phyloP scores from a whole-genome alignment of 2,888 invertebrate genomes.

The Agriotes lineatus region DNA sequence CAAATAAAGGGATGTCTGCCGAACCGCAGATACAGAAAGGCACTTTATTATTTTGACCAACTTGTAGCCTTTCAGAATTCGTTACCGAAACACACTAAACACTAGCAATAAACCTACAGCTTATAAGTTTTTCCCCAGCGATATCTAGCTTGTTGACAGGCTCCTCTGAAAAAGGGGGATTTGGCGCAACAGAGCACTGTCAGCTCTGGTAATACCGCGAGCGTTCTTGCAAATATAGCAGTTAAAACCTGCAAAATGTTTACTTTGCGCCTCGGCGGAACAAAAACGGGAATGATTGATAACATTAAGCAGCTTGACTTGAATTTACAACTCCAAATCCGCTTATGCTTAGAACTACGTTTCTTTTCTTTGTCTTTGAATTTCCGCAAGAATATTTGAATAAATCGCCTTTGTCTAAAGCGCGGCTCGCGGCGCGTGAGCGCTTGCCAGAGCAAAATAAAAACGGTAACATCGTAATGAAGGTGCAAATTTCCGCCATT shows the following conservation, averaged over 20 bases:
- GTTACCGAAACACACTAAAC: too few species aligned
- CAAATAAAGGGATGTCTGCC: too few species aligned
- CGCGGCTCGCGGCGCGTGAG: too few species aligned
- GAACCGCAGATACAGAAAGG: too few species aligned
- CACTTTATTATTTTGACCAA: too few species aligned
- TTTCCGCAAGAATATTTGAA: conserved; percentile 26
- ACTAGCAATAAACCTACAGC: too few species aligned
- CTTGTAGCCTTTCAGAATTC: too few species aligned
- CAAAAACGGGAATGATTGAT: conserved; percentile 51
- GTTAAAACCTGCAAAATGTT: conserved; percentile 39
- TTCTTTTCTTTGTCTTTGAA: conserved; percentile 32
- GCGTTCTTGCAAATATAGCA: conserved; percentile 34
- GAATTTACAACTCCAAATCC: conserved; percentile 57
- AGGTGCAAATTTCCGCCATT: neutral
- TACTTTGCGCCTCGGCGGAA: conserved; percentile 34
- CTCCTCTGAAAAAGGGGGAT: conserved; percentile 12
- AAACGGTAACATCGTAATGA: too few species aligned
- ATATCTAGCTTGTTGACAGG: conserved; percentile 4
- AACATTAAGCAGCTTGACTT: conserved; percentile 56
- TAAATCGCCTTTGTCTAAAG: conserved; percentile 19
- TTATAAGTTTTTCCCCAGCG: neutral
- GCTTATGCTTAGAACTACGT: conserved; percentile 38
- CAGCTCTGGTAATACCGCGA: conserved; percentile 15
- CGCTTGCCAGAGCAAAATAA: too few species aligned
- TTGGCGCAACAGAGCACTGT: conserved; percentile 9